These are phyloP conservation scores for Rhizomys pruinosus DNA, from an alignment of 2,113 vertebrate species.

Conservation along the genomic window DNA sequence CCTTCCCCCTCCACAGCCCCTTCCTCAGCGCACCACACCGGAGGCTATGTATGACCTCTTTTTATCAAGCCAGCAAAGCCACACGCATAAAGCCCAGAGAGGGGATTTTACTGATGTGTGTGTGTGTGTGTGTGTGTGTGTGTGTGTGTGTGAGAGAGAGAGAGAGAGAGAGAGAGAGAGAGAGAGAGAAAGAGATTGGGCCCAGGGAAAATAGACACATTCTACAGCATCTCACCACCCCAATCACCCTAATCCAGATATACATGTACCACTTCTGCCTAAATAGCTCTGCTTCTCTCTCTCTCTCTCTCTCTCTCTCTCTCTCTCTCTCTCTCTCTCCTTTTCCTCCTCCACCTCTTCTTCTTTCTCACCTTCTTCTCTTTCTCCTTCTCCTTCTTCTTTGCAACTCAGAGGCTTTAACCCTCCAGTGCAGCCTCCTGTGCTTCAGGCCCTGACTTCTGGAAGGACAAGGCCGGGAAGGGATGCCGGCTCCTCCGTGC, in stretches of 20 bases:
- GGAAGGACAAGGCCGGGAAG: not conserved
- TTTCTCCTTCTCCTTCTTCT: too few relatives aligned
- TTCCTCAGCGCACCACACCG: too few relatives aligned
- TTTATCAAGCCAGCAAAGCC: not conserved
- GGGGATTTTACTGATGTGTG: too few relatives aligned
- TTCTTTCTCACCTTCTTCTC: too few relatives aligned
- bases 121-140: too few relatives aligned
- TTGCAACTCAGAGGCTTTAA: rapidly evolving
- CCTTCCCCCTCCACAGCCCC: too few relatives aligned
- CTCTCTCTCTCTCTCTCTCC: rapidly evolving
- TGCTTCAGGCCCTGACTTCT: not conserved
- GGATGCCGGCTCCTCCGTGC: not conserved
- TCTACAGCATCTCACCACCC: not conserved
- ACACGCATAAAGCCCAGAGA: not conserved
- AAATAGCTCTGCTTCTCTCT: rapidly evolving
- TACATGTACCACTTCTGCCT: rapidly evolving
- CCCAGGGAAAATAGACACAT: too few relatives aligned
- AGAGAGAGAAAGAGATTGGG: too few relatives aligned
- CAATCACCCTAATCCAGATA: not conserved
- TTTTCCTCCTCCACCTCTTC: too few relatives aligned
- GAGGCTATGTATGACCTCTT: not conserved
- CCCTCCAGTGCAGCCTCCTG: not conserved
- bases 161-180: too few relatives aligned
- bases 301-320: too few relatives aligned
- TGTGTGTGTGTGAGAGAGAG: too few relatives aligned